Evolutionary conservation across 1,140 invertebrate species (phyloP).

Genomic region (Pseudobourletiella spinata): DNA sequence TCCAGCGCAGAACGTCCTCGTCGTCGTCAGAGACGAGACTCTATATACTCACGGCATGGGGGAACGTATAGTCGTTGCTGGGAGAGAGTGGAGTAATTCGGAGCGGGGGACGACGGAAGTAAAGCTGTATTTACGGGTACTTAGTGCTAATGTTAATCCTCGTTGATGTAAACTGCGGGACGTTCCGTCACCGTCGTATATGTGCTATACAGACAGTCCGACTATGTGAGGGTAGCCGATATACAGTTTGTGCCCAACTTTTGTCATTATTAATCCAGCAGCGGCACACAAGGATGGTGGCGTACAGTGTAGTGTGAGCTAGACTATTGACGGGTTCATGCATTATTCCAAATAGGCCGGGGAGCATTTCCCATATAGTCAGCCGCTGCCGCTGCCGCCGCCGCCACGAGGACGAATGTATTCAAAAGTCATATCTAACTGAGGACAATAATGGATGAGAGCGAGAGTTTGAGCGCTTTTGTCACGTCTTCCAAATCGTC

Average conservation of each 20-base stretch:
- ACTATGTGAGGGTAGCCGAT: too few species aligned
- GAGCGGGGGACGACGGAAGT: not conserved
- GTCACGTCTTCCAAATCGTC: constrained; percentile 22
- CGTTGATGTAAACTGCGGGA: constrained; percentile 3
- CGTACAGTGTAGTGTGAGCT: not conserved
- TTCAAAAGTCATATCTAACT: not conserved
- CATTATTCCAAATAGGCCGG: too few species aligned
- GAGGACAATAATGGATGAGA: constrained; percentile 21
- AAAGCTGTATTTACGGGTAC: constrained; percentile 2
- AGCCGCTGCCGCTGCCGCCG: too few species aligned
- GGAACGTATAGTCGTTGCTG: too few species aligned
- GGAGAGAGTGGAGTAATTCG: not conserved
- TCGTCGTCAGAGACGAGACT: not conserved
- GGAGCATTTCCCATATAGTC: too few species aligned
- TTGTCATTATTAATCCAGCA: not conserved
- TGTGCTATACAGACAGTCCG: too few species aligned
- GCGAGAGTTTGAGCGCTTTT: constrained; percentile 11
- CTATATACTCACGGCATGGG: too few species aligned
- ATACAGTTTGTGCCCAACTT: not conserved
- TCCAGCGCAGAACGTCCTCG: not conserved
- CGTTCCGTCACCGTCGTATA: too few species aligned
- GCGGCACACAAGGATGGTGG: not conserved
- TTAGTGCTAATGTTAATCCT: constrained; percentile 9
- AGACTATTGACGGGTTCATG: not conserved
- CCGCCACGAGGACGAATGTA: too few species aligned